Evolutionary conservation across 2,113 vertebrate species (phyloP), one percentile per base, ranked within the genome.

Genomic region (Lagenorhynchus albirostris): DNA sequence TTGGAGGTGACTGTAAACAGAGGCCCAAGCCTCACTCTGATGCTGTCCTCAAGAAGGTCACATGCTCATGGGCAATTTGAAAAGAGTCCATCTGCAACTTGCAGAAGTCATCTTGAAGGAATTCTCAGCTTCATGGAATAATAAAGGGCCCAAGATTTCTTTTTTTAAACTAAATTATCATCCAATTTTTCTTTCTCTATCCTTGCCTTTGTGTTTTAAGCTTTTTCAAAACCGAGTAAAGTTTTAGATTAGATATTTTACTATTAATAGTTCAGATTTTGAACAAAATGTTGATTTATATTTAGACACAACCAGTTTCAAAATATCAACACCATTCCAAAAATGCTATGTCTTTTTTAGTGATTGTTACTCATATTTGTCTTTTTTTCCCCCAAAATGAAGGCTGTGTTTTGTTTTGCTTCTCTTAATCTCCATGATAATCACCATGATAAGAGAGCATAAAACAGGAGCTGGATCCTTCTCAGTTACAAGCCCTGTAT

Each of bases 371-470:
- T 88, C 44, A 58, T 88, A 81, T 68, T 63, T 92, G 83, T 91
- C 20, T n/a, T 20, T 11, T n/a, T 20, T 60, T 20, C 8, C 20
- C 10, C 1, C 2, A 50, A 60, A 83, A 62, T 25, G 33, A 95
- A 95, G 41, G 36, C 38, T 88, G 87, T 85, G 15, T 68, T 70
- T 86, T 93, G 7, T 58, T 85, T 86, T 62, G 55, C n/a, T 89
- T 95, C 41, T 81, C 20, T 90, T 81, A 71, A 93, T 94, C 84
- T 89, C 93, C 63, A 58, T 74, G 62, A 95, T 93, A 93, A 93
- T 93, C 11, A 0, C 55, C 31, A 18, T 73, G 58, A 70, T 88
- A 82, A 91, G 23, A 77, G 20, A 17, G 7, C 44, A 50, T 47
- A 76, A 94, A 84, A 60, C 65, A 65, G 25, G 65, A 79, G 47